A percentile compares a stretch with the other conserved stretches of the same genome.
These are phyloP conservation scores for Brachypodius melanocephalos DNA, from an alignment of 2,113 vertebrate genomes.

Conservation along the genomic window DNA sequence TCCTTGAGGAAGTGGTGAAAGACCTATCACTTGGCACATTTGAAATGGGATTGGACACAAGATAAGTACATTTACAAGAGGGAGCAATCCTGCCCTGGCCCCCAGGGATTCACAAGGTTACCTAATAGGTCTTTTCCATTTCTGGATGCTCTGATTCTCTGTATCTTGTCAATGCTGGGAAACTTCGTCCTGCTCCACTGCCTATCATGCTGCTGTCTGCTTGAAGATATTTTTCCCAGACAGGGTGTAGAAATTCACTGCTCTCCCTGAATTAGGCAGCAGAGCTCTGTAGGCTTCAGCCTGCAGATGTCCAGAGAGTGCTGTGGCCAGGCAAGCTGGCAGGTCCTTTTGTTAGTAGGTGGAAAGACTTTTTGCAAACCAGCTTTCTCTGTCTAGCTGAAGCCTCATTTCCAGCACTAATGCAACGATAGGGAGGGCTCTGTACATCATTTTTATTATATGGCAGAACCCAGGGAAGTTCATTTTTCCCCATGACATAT, in stretches of 20 bases:
- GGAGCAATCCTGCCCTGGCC: slow-evolving; percentile 11
- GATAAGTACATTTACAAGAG: slow-evolving; percentile 10
- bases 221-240: slow-evolving; percentile 22
- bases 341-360: neutral
- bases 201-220: slow-evolving; percentile 31
- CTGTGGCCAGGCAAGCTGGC: neutral
- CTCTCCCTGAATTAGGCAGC: neutral
- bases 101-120: neutral
- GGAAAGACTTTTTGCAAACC: neutral
- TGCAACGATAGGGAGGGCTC: slow-evolving; percentile 53
- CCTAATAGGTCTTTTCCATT: slow-evolving; percentile 40
- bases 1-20: slow-evolving; percentile 33
- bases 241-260: neutral
- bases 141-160: slow-evolving; percentile 1
- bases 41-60: slow-evolving; percentile 40
- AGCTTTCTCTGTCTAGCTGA: neutral
- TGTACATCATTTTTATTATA: slow-evolving; percentile 64
- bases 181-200: slow-evolving; percentile 3
- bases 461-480: slow-evolving; percentile 58
- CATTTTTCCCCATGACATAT: slow-evolving; percentile 66
- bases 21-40: neutral
- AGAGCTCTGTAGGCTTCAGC: neutral
- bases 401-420: slow-evolving; percentile 40
- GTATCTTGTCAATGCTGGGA: slow-evolving; percentile 4
- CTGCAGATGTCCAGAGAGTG: neutral